A percentile compares a stretch with the other conserved stretches of the same genome.
Conservation (phyloP, 2,797 vertebrate species). For the Semaprochilodus insignis region DNA sequence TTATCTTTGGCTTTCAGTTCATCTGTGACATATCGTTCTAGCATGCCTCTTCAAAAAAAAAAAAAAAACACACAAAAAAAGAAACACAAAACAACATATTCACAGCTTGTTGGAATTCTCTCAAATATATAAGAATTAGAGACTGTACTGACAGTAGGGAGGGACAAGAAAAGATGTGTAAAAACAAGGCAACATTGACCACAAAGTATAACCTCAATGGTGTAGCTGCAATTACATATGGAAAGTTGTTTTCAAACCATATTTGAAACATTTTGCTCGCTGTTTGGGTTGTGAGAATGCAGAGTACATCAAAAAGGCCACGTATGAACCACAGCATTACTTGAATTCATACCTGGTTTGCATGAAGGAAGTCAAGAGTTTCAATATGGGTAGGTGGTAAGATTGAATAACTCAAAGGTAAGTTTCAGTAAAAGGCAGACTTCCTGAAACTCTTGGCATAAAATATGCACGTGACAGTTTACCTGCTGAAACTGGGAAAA, state of each 20-base stretch:
- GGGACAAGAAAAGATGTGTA: background rate
- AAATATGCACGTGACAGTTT: conserved; percentile 24
- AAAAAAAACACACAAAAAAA: background rate
- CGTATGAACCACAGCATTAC: background rate
- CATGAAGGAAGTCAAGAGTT: conserved; percentile 16
- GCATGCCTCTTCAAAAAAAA: conserved; percentile 69
- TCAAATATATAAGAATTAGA: background rate
- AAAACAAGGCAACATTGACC: background rate
- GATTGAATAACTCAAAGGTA: background rate
- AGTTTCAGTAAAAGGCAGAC: conserved; percentile 23
- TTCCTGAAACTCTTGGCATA: conserved; percentile 24
- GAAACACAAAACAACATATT: background rate
- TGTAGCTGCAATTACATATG: background rate
- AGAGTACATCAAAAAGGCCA: conserved; percentile 18
- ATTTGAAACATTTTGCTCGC: background rate
- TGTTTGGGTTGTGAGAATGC: background rate
- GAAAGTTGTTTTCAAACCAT: background rate
- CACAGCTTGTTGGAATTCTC: background rate
- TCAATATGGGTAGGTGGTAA: conserved; percentile 26
- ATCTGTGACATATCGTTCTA: conserved; percentile 74
- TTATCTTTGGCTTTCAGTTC: conserved; percentile 70
- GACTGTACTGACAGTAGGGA: background rate
- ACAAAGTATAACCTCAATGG: background rate
- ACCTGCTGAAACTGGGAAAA: conserved; percentile 74
- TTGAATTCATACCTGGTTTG: conserved; percentile 33